Conservation (phyloP, 2,888 invertebrate species). For the Harpalus rufipes region DNA sequence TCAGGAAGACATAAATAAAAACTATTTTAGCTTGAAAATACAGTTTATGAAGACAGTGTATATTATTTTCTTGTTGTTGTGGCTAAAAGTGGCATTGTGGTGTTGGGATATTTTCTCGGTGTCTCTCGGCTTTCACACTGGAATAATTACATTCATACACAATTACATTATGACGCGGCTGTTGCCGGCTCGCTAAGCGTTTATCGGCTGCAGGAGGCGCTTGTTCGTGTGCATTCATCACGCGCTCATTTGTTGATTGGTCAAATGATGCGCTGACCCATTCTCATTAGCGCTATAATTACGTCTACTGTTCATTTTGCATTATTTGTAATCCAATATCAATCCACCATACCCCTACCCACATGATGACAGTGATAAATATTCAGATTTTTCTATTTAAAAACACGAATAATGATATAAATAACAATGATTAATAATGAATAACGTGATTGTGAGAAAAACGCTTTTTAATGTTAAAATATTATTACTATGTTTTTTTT, state of each 20-base stretch:
- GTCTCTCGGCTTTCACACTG: slow-evolving; percentile 31
- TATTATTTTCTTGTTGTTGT: no score
- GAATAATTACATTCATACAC: slow-evolving; percentile 63
- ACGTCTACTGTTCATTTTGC: slow-evolving; percentile 47
- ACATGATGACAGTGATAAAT: no score
- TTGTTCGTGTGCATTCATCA: slow-evolving; percentile 63
- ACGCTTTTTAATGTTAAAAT: no score
- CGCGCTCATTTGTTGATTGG: slow-evolving; percentile 62
- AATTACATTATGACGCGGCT: slow-evolving; percentile 62
- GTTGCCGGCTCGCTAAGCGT: slow-evolving; percentile 43
- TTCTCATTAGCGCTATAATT: slow-evolving; percentile 63
- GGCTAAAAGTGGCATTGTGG: no score
- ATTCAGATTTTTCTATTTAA: no score
- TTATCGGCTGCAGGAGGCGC: slow-evolving; percentile 46
- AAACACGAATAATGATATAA: no score
- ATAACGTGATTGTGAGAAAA: no score
- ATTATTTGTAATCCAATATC: slow-evolving; percentile 53
- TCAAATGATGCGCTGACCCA: slow-evolving; percentile 59
- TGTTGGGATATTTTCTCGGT: slow-evolving; percentile 25
- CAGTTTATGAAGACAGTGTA: no score
- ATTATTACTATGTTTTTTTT: no score
- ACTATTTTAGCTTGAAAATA: no score
- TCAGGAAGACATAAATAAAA: no score
- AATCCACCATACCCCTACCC: background rate
- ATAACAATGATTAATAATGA: no score